A percentile compares a stretch with the other conserved stretches of the same genome.
These are phyloP conservation scores for Solenodon paradoxus DNA, from an alignment of 2,113 vertebrate genomes.

Conservation along the genomic window DNA sequence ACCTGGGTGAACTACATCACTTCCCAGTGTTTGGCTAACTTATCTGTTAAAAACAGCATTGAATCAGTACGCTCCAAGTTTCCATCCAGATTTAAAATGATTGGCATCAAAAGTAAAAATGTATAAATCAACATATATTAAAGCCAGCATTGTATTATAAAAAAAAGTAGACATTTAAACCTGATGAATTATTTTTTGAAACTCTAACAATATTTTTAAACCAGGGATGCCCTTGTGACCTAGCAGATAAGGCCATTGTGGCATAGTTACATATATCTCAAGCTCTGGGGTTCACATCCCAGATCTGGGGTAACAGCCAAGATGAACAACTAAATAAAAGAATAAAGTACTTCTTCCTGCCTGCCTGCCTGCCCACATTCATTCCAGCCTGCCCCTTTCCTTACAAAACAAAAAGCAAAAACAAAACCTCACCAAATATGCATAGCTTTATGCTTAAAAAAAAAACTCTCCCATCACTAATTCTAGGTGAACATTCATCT, in stretches of 20 bases:
- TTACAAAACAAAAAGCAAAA: no score
- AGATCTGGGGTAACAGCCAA: no score
- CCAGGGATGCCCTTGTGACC: no score
- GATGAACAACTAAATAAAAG: no score
- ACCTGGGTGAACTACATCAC: background rate
- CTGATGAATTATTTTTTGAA: constrained; percentile 1
- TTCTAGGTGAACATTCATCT: background rate
- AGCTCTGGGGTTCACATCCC: no score
- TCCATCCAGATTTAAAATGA: background rate
- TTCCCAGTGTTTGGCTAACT: background rate
- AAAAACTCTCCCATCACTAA: constrained; percentile 25
- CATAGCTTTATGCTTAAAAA: background rate
- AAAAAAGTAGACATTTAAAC: background rate
- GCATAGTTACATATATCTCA: no score
- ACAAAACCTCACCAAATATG: constrained; percentile 20
- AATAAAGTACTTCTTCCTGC: no score
- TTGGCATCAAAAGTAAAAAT: background rate
- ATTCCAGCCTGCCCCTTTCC: no score
- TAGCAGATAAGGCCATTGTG: no score
- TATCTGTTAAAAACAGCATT: background rate
- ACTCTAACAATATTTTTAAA: background rate
- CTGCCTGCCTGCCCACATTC: no score
- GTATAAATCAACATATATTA: background rate
- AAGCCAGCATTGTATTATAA: background rate
- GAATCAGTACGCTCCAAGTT: background rate